These are phyloP conservation scores for Salvelinus fontinalis DNA, from an alignment of 2,113 vertebrate species.

Conservation along the genomic window DNA sequence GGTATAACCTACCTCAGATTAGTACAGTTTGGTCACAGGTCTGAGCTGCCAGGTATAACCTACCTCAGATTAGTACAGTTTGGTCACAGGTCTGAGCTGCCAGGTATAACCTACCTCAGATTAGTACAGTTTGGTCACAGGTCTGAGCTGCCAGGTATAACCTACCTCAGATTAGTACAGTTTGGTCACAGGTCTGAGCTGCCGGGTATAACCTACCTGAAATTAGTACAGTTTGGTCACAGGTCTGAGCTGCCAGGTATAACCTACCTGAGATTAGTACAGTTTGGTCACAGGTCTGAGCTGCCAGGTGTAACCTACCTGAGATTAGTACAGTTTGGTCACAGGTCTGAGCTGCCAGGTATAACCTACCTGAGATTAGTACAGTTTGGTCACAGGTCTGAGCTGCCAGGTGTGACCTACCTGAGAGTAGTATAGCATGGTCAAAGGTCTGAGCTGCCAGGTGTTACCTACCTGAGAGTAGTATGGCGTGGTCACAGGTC, in stretches of 20 bases:
- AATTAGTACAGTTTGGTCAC: slow-evolving; percentile 78
- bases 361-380: slow-evolving; percentile 72
- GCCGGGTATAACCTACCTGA: slow-evolving; percentile 62
- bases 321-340: slow-evolving; percentile 80
- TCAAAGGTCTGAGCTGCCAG: slow-evolving; percentile 69
- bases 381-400: slow-evolving; percentile 80
- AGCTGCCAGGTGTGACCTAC: slow-evolving; percentile 40
- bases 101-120: slow-evolving; percentile 67
- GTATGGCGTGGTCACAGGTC: slow-evolving; percentile 81
- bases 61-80: slow-evolving; percentile 76
- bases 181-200: slow-evolving; percentile 80
- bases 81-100: slow-evolving; percentile 74
- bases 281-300: slow-evolving; percentile 77
- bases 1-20: slow-evolving; percentile 68
- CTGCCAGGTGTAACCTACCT: slow-evolving; percentile 53
- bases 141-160: slow-evolving; percentile 45
- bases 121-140: slow-evolving; percentile 78
- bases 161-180: slow-evolving; percentile 76
- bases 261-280: slow-evolving; percentile 75
- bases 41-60: slow-evolving; percentile 44
- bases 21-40: slow-evolving; percentile 82
- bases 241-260: slow-evolving; percentile 55
- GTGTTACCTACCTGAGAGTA: slow-evolving; percentile 71
- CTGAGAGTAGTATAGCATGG: slow-evolving; percentile 78
- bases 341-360: slow-evolving; percentile 69